A percentile compares a stretch with the other conserved stretches of the same genome.
These are phyloP conservation scores for Chloroclysta siterata DNA, from an alignment of 2,888 invertebrate species.

Conservation along the genomic window DNA sequence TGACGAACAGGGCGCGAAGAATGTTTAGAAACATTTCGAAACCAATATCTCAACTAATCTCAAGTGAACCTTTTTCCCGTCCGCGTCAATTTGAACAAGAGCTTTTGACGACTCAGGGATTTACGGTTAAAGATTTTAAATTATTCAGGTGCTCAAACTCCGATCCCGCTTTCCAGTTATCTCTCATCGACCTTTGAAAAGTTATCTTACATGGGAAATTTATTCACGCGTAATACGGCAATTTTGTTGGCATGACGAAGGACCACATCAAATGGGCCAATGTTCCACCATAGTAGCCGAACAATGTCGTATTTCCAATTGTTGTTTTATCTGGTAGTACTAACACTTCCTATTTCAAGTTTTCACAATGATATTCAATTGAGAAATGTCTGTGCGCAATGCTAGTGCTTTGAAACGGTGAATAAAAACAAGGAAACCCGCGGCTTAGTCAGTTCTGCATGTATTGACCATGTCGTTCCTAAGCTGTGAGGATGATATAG, in stretches of 20 bases:
- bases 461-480: too few species aligned
- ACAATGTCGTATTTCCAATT: neutral
- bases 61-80: slow-evolving; percentile 14
- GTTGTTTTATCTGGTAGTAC: neutral
- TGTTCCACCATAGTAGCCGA: neutral
- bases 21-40: slow-evolving; percentile 21
- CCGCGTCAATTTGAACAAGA: slow-evolving; percentile 28
- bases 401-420: too few species aligned
- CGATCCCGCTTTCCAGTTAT: slow-evolving; percentile 24
- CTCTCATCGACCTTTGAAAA: slow-evolving; percentile 21
- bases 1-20: slow-evolving; percentile 14
- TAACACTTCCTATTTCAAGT: too few species aligned
- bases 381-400: too few species aligned
- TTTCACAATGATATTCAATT: too few species aligned
- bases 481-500: too few species aligned
- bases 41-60: slow-evolving; percentile 24
- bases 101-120: slow-evolving; percentile 29
- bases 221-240: neutral
- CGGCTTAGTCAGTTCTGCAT: too few species aligned
- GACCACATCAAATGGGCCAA: neutral
- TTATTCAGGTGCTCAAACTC: slow-evolving; percentile 33
- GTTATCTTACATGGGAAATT: slow-evolving; percentile 10
- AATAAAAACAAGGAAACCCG: too few species aligned
- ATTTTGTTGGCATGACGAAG: neutral
- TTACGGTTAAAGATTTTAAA: slow-evolving; percentile 31